Percentiles rank a stretch among this genome's conserved stretches.
Conservation (phyloP, 2,113 vertebrate species). For the Panurus biarmicus region DNA sequence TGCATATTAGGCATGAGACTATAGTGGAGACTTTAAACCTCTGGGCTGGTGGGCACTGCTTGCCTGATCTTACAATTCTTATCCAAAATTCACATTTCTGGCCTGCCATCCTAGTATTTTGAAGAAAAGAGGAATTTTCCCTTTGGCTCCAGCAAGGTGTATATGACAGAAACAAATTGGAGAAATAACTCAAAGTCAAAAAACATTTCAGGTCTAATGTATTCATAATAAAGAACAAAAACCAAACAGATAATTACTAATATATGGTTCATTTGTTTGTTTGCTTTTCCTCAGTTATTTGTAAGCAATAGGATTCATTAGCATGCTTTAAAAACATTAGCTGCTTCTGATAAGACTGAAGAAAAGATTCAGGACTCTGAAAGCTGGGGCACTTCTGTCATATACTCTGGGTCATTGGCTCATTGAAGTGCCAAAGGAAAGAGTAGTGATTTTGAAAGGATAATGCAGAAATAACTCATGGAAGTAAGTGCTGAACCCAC, state of each 20-base stretch:
- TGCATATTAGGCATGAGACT: too few relatives aligned
- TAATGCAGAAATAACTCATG: not conserved
- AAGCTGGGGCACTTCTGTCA: not conserved
- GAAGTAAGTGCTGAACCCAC: not conserved
- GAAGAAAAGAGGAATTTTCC: not conserved
- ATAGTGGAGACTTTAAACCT: not conserved
- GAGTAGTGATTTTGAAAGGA: not conserved
- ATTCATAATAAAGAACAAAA: not conserved
- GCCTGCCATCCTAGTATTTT: rapidly evolving
- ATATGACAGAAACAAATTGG: not conserved
- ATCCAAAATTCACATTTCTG: not conserved
- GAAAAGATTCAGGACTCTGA: not conserved
- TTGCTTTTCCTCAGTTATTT: not conserved
- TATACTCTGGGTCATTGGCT: not conserved
- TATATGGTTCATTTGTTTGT: rapidly evolving
- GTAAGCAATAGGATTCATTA: not conserved
- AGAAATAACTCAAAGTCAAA: not conserved
- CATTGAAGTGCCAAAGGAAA: not conserved
- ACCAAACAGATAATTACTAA: not conserved
- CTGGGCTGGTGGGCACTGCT: not conserved
- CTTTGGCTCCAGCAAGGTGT: not conserved
- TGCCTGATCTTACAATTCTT: not conserved
- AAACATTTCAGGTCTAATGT: not conserved
- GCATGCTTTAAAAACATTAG: not conserved
- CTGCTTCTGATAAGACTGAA: not conserved